Percentiles rank a stretch among this genome's conserved stretches.
These are phyloP conservation scores for Anoura caudifer DNA, from an alignment of 2,113 vertebrate species.

Conservation along the genomic window DNA sequence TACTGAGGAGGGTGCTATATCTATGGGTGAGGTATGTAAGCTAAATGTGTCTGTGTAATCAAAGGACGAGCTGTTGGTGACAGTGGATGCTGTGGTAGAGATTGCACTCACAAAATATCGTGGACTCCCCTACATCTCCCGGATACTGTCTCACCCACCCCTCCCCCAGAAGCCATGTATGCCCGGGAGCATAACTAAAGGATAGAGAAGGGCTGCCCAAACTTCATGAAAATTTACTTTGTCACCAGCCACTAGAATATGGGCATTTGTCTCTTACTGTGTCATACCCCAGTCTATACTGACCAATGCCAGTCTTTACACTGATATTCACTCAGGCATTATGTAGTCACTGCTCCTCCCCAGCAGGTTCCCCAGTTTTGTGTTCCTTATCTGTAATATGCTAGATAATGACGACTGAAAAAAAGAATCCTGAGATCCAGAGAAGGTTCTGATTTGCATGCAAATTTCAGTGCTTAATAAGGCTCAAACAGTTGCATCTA, in stretches of 20 bases:
- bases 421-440: neutral
- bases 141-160: neutral
- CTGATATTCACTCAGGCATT: neutral
- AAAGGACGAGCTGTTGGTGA: neutral
- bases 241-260: neutral
- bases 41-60: neutral
- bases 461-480: neutral
- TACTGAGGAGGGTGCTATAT: neutral
- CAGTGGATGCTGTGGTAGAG: rapidly evolving
- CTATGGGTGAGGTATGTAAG: no score
- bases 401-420: neutral
- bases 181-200: neutral
- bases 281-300: rapidly evolving
- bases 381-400: neutral
- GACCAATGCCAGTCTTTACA: neutral
- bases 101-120: neutral
- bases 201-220: neutral
- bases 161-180: neutral
- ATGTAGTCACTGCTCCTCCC: neutral
- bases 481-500: neutral
- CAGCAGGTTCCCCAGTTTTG: neutral
- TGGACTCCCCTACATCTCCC: no score
- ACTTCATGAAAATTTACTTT: neutral
- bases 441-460: neutral
- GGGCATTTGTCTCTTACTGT: neutral